Percentiles rank a stretch among this genome's conserved stretches.
Evolutionary conservation across 2,113 vertebrate species (phyloP).

Genomic region (Coptodon rendalli): DNA sequence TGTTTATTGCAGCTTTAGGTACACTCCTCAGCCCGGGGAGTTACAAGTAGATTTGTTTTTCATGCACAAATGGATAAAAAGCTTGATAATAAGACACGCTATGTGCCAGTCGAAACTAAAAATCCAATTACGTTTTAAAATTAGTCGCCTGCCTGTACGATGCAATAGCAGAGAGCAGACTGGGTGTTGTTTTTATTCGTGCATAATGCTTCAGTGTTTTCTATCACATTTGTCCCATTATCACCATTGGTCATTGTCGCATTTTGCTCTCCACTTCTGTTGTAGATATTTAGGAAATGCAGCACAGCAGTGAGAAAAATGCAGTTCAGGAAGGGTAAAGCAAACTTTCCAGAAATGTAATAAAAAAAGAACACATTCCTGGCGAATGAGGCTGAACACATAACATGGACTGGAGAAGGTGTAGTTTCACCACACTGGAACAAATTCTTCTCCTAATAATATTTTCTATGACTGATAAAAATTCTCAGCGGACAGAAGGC

Average conservation of each 20-base stretch:
- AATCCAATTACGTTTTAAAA: constrained; percentile 34
- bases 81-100: neutral
- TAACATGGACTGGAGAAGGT: neutral
- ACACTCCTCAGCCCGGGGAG: neutral
- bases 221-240: neutral
- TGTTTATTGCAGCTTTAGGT: constrained; percentile 18
- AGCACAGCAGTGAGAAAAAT: neutral
- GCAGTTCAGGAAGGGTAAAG: neutral
- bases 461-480: neutral
- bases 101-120: neutral
- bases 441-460: neutral
- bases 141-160: constrained; percentile 5
- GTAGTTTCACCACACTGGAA: neutral
- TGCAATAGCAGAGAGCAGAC: neutral
- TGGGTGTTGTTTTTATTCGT: neutral
- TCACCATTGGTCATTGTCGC: neutral
- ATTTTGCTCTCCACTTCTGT: neutral
- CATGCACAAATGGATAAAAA: constrained; percentile 15
- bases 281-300: neutral
- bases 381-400: neutral
- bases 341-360: neutral
- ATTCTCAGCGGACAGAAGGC: neutral
- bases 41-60: constrained; percentile 19
- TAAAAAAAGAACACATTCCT: neutral
- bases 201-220: neutral